These are phyloP conservation scores for Montipora sp. DNA, from an alignment of 64 coral and sea anemone species.

Conservation along the genomic window DNA sequence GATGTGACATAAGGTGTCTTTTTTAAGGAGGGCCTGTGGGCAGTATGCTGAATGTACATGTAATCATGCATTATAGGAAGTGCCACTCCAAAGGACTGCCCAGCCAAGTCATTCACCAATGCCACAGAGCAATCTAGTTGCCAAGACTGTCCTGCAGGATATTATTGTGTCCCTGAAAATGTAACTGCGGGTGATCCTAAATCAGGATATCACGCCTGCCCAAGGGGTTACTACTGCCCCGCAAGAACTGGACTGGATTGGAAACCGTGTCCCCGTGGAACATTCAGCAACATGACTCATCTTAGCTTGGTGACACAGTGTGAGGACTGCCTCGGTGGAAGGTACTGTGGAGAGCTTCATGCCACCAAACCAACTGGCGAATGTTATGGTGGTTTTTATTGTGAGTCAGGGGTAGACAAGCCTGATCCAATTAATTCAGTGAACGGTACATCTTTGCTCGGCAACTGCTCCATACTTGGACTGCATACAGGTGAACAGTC, in stretches of 20 bases:
- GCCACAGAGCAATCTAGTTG: slow-evolving; percentile 75
- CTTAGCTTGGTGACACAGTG: slow-evolving; percentile 79
- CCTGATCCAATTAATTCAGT: slow-evolving; percentile 72
- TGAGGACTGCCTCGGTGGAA: slow-evolving; percentile 84
- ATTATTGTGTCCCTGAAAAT: slow-evolving; percentile 92
- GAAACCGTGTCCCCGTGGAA: slow-evolving; percentile 90
- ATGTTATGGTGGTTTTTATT: slow-evolving; percentile 89
- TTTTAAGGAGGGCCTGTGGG: too few relatives aligned
- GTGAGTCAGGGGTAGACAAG: slow-evolving; percentile 84
- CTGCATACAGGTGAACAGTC: slow-evolving; percentile 66
- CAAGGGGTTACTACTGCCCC: slow-evolving; percentile 93
- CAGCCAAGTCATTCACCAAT: slow-evolving; percentile 83
- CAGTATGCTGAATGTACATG: too few relatives aligned
- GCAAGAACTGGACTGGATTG: slow-evolving; percentile 89
- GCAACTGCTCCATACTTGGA: slow-evolving; percentile 84
- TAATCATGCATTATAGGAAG: slow-evolving; percentile 63
- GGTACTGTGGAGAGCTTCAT: slow-evolving; percentile 89
- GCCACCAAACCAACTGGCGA: slow-evolving; percentile 61
- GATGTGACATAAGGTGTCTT: too few relatives aligned
- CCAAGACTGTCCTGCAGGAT: slow-evolving; percentile 88
- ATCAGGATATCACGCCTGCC: slow-evolving; percentile 87
- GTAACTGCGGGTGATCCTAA: slow-evolving; percentile 92
- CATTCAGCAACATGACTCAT: slow-evolving; percentile 78
- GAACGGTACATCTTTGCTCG: slow-evolving; percentile 74
- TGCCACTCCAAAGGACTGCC: slow-evolving; percentile 80